These are phyloP conservation scores for Campoplex nolae DNA, from an alignment of 2,888 invertebrate genomes.

Conservation along the genomic window DNA sequence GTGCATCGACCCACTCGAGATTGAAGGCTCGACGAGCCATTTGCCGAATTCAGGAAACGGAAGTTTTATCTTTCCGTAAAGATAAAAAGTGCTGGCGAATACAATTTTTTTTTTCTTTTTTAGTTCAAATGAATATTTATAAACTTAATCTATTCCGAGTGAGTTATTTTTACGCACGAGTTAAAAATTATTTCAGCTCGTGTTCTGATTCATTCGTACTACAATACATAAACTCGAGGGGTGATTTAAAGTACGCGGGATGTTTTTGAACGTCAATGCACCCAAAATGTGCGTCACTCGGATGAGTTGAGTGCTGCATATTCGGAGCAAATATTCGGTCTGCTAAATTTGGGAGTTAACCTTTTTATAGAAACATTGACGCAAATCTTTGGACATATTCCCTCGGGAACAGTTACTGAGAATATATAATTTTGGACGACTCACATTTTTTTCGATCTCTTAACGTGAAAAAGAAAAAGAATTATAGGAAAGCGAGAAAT, in stretches of 20 bases:
- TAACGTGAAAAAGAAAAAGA: neutral
- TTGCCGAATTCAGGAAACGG: conserved; percentile 37
- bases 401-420: neutral
- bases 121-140: neutral
- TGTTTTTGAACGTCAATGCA: conserved; percentile 22
- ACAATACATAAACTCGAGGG: conserved; percentile 7
- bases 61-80: conserved; percentile 25
- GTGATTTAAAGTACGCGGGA: conserved; percentile 19
- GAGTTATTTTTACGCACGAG: conserved; percentile 3
- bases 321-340: neutral
- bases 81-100: conserved; percentile 4
- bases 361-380: conserved; percentile 19
- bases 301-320: neutral
- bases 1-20: conserved; percentile 16
- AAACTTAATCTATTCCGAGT: neutral
- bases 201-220: conserved; percentile 1
- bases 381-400: conserved; percentile 3
- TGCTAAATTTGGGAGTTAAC: neutral
- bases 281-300: conserved; percentile 38
- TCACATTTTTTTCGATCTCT: neutral
- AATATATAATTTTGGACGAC: neutral
- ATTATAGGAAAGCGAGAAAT: neutral
- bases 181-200: conserved; percentile 5
- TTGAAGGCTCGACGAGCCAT: neutral
- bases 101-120: neutral